phyloP scores from a whole-genome alignment of 2,797 vertebrate species.

The Chelmon rostratus region DNA sequence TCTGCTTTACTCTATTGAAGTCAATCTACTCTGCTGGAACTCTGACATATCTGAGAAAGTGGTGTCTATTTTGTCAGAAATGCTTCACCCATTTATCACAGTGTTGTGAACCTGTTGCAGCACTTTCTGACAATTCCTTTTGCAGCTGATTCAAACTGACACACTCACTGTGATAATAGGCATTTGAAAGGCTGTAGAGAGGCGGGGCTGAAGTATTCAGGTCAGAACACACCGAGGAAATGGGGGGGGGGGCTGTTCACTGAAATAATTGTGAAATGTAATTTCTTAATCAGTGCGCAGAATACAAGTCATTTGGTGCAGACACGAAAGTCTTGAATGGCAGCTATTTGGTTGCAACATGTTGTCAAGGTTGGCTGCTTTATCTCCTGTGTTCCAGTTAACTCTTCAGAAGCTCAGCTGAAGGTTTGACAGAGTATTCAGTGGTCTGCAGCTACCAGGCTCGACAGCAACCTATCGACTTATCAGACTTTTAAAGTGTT shows the following conservation, averaged over 20 bases:
- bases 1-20: not conserved
- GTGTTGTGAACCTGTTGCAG: not conserved
- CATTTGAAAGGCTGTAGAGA: not conserved
- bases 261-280: not conserved
- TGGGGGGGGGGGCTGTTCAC: not conserved
- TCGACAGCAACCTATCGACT: not conserved
- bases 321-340: not conserved
- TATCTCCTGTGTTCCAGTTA: not conserved
- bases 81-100: not conserved
- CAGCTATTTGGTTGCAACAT: not conserved
- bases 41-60: not conserved
- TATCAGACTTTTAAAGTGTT: not conserved
- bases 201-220: not conserved
- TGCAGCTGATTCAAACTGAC: not conserved
- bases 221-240: not conserved
- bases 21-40: not conserved
- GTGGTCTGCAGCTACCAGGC: not conserved
- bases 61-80: not conserved
- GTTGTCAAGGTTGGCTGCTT: slow-evolving; percentile 3
- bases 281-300: slow-evolving; percentile 1
- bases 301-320: not conserved
- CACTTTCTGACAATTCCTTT: not conserved
- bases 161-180: not conserved
- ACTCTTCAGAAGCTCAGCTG: not conserved
- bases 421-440: not conserved